These are phyloP conservation scores for Marmota flaviventris DNA, from an alignment of 2,113 vertebrate species.

Conservation along the genomic window DNA sequence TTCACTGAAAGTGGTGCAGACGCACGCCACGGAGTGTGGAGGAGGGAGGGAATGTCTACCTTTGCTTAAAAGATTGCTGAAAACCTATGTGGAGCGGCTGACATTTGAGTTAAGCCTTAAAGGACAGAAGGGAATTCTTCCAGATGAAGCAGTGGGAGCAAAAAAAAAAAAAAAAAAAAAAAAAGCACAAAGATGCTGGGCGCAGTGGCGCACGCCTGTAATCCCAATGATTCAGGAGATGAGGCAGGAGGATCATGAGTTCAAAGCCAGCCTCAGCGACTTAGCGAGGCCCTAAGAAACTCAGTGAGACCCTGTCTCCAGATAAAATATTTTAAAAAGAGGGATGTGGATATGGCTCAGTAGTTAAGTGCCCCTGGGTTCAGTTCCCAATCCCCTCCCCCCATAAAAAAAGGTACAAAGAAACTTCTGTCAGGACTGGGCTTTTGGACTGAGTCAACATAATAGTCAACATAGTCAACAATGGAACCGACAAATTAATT, in stretches of 20 bases:
- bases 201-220: no score
- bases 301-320: no score
- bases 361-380: no score
- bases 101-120: slow-evolving; percentile 28
- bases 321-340: no score
- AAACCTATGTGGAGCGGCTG: not conserved
- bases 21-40: not conserved
- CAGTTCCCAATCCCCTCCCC: no score
- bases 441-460: not conserved
- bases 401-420: not conserved
- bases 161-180: not conserved
- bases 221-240: no score
- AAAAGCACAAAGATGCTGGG: not conserved
- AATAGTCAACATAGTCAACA: not conserved
- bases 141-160: not conserved
- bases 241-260: no score
- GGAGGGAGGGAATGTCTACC: not conserved
- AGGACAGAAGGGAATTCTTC: not conserved
- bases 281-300: no score
- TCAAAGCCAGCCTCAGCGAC: no score
- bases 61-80: not conserved
- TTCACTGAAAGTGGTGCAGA: not conserved
- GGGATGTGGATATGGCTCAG: no score
- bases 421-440: not conserved
- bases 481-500: not conserved